Evolutionary conservation across 2,797 vertebrate species (phyloP).

Genomic region (Petrocephalus schoutedeni): DNA sequence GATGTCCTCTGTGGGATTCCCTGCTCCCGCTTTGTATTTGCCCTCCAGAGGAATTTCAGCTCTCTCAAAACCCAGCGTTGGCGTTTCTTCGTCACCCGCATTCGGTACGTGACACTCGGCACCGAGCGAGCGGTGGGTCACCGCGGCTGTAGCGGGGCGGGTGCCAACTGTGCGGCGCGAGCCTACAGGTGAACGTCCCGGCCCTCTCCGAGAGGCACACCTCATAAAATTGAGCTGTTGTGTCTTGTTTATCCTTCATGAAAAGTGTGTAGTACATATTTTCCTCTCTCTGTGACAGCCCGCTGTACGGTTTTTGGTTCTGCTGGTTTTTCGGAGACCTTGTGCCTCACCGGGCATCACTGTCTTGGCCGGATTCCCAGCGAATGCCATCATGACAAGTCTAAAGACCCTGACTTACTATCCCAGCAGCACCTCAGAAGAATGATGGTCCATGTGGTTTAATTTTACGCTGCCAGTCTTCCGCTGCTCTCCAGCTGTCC

Average conservation of each 20-base stretch:
- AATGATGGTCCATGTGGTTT: constrained; percentile 32
- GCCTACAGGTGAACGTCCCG: neutral
- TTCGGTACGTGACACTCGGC: neutral
- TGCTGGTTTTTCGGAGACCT: constrained; percentile 17
- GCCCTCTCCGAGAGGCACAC: neutral
- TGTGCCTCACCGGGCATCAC: constrained; percentile 20
- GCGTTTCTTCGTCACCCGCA: neutral
- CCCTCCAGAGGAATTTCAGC: constrained; percentile 3
- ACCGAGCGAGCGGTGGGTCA: neutral
- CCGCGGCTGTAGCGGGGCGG: neutral
- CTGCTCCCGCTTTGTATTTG: neutral
- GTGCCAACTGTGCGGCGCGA: no score
- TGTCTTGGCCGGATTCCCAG: constrained; percentile 28
- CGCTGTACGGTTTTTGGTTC: constrained; percentile 20
- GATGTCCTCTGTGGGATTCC: constrained; percentile 9
- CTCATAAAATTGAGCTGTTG: constrained; percentile 17
- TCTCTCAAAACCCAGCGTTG: neutral
- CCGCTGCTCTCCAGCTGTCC: constrained; percentile 18
- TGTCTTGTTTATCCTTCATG: neutral
- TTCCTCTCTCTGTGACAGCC: constrained; percentile 14
- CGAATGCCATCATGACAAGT: constrained; percentile 26
- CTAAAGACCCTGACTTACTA: constrained; percentile 30
- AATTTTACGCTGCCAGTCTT: constrained; percentile 31
- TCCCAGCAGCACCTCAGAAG: constrained; percentile 28
- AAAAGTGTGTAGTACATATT: constrained; percentile 2